These are phyloP conservation scores for Anticlea derivata DNA, from an alignment of 2,888 invertebrate species.

Conservation along the genomic window DNA sequence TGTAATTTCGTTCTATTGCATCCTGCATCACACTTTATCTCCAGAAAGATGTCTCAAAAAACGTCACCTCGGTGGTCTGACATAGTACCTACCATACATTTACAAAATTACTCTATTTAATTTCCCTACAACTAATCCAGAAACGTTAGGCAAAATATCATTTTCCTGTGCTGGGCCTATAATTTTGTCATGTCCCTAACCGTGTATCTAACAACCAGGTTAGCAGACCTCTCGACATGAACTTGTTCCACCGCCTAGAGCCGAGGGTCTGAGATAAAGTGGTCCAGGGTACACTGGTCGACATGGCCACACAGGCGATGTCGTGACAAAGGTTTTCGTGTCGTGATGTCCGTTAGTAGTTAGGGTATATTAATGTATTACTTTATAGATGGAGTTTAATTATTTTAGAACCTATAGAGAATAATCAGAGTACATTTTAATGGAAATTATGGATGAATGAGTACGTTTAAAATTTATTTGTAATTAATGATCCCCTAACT, in stretches of 20 bases:
- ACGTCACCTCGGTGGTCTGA: conserved; percentile 24
- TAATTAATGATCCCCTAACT: too few species aligned
- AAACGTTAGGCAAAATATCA: conserved; percentile 54
- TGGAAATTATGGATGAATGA: too few species aligned
- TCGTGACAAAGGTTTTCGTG: conserved; percentile 54
- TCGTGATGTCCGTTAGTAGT: conserved; percentile 41
- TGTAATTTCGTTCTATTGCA: too few species aligned
- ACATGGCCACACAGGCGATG: conserved; percentile 59
- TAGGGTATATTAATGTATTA: conserved; percentile 15
- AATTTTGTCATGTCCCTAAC: conserved; percentile 56
- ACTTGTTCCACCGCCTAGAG: neutral
- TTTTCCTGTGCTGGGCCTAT: conserved; percentile 61
- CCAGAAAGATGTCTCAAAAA: conserved; percentile 1
- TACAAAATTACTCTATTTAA: conserved; percentile 51
- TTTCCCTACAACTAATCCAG: conserved; percentile 48
- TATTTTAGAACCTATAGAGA: neutral
- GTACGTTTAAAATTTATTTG: too few species aligned
- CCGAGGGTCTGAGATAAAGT: conserved; percentile 24
- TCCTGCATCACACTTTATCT: too few species aligned
- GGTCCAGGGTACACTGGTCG: conserved; percentile 43
- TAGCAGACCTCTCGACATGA: conserved; percentile 35
- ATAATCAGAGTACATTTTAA: too few species aligned
- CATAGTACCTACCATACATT: too few species aligned
- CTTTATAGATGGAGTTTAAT: conserved; percentile 1
- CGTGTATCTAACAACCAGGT: conserved; percentile 38